These are phyloP conservation scores for Diaphora mendica DNA, from an alignment of 2,888 invertebrate species.

Conservation along the genomic window DNA sequence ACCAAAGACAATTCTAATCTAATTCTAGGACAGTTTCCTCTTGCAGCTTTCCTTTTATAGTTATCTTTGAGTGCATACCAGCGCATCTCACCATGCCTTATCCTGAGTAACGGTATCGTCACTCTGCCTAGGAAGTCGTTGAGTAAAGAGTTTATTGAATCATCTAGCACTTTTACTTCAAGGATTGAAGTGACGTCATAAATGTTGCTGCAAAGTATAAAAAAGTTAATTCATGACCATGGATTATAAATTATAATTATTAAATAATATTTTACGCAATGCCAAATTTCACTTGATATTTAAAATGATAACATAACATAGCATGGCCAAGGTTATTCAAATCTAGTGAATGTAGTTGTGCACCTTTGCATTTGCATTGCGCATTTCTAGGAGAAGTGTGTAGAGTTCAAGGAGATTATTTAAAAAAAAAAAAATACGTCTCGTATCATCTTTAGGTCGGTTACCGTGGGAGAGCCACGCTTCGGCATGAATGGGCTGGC, in stretches of 20 bases:
- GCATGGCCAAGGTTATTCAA: not conserved
- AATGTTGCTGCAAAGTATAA: constrained; percentile 64
- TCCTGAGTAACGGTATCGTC: constrained; percentile 73
- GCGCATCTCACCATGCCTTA: constrained; percentile 64
- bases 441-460: too few relatives aligned
- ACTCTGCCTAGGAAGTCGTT: constrained; percentile 71
- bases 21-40: constrained; percentile 76
- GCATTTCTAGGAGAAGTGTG: too few relatives aligned
- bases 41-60: constrained; percentile 66
- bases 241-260: too few relatives aligned
- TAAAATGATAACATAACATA: not conserved
- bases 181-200: constrained; percentile 76
- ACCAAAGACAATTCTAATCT: constrained; percentile 71
- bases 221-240: not conserved
- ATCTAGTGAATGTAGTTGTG: too few relatives aligned
- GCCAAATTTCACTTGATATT: not conserved
- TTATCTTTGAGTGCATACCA: constrained; percentile 79
- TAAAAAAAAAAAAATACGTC: too few relatives aligned
- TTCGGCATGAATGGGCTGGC: too few relatives aligned
- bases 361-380: too few relatives aligned
- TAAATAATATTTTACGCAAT: not conserved
- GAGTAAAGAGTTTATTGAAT: constrained; percentile 59
- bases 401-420: too few relatives aligned
- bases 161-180: constrained; percentile 72
- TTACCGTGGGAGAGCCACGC: too few relatives aligned